Evolutionary conservation across 2,113 vertebrate species (phyloP), one percentile per base, ranked within the genome.

Genomic region (Corythornis madagascariensis): DNA sequence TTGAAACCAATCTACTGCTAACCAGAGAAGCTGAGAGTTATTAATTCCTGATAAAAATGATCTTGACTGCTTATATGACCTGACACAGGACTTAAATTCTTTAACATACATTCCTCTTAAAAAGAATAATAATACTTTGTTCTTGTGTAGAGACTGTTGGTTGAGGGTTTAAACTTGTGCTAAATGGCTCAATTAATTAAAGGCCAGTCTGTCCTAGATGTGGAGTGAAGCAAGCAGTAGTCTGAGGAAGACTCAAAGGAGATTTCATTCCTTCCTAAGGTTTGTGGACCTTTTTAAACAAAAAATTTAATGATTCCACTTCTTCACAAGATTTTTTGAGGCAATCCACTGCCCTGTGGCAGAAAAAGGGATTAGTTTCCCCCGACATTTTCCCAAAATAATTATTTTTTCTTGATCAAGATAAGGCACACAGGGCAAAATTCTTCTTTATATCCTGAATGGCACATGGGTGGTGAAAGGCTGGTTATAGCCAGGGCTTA

Each of bases 11-110:
- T 55, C 42, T 95, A 65, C 83, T 61, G 71, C 35, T 89, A 90
- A 59, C 35, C 57, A 95, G 61, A 92, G 76, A 85, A 92, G 65
- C 16, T 83, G 74, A 94, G 50, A 90, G 83, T 83, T 75, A 93
- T 38, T 89, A 92, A 84, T 94, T 94, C 67, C 83, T 92, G 80
- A 85, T 67, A 76, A 95, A 96, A 95, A 93, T 50, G 50, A 85
- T 7, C 70, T 83, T 92, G 76, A 93, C 80, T 92, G 95, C 83
- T 95, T 50, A 45, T 86, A 83, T 69, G 81, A 95, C 88, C 78
- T 96, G 84, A 86, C 63, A 94, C 8, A 53, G 48, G n/a, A 47
- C 35, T 90, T 67, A 57, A 65, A 85, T 74, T 12, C 25, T 74
- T 56, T 72, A 47, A 82, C 71, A 72, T 81, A 25, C 43, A 11